Base-by-base conservation (phyloP, 1,140 invertebrate genomes). In the Drosophila kanapiae region DNA sequence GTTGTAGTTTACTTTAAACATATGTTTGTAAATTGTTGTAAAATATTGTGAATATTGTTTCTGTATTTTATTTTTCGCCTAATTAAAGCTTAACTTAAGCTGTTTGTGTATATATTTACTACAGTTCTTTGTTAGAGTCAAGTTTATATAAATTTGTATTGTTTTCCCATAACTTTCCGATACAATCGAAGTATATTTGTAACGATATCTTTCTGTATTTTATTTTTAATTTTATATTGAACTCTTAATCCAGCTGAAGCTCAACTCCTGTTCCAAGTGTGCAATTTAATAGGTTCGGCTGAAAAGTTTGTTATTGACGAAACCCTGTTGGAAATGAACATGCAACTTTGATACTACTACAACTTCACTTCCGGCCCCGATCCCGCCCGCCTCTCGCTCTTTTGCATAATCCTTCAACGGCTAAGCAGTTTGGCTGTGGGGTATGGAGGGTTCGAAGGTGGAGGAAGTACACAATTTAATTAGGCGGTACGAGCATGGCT, bases 401-500 rank as follows among this genome's bases (percentile, higher is more conserved):
- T 69, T 33, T 54, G 58, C 70, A 54, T 75, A 63, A 75, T 75
- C 71, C 57, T 47, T 75, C 59, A 62, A 61, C 61, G 59, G 63
- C 38, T 70, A 76, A 77, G 64, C 58, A 69, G 59, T 61, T 82
- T 71, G 58, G 72, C n/a, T 43, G 0, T 29, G 48, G 27, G n/a
- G 29, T 27, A 23, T 23, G 23, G 23, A 3, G 23, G 23, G 23
- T 23, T 23, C 1, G 47, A 7, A 23, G 1, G 13, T 27, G 47
- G 43, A 54, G 27, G 47, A 67, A 67, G 49, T 64, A 60, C 62
- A 67, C 71, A 88, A 82, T 87, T 88, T 88, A 87, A 87, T 87
- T 87, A 83, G 80, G 78, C 45, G 37, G 42, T 13, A 16, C n/a
- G 27, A 4, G 43, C 13, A 42, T 35, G 49, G 62, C 27, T 35